A percentile compares a stretch with the other conserved stretches of the same genome.
phyloP scores from a whole-genome alignment of 35 echinoderm and acorn worm genomes.

The Strongylocentrotus purpuratus region DNA sequence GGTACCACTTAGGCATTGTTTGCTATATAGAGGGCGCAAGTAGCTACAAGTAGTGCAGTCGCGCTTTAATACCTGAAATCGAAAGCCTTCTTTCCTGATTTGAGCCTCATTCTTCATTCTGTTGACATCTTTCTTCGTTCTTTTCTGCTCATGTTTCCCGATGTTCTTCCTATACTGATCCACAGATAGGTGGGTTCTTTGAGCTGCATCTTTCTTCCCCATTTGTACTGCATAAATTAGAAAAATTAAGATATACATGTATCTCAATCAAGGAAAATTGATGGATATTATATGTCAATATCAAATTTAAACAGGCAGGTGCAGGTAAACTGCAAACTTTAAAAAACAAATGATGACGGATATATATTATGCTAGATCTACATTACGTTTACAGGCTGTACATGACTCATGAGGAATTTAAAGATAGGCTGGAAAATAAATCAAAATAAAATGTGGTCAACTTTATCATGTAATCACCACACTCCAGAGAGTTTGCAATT shows the following conservation, averaged over 20 bases:
- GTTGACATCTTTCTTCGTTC: slow-evolving; percentile 80
- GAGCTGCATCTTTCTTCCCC: slow-evolving; percentile 84
- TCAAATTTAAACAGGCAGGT: too few relatives aligned
- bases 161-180: slow-evolving; percentile 90
- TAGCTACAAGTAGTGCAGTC: too few relatives aligned
- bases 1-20: too few relatives aligned
- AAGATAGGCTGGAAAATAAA: neutral
- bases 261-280: neutral
- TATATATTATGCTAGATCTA: too few relatives aligned
- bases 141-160: slow-evolving; percentile 77
- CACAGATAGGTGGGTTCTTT: slow-evolving; percentile 63
- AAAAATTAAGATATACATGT: neutral
- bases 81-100: slow-evolving; percentile 50
- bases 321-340: too few relatives aligned
- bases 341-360: too few relatives aligned
- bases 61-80: slow-evolving; percentile 57
- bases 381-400: too few relatives aligned
- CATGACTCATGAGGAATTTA: too few relatives aligned
- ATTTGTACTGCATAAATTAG: slow-evolving; percentile 26
- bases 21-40: too few relatives aligned
- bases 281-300: too few relatives aligned
- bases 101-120: slow-evolving; percentile 72
- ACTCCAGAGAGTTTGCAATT: neutral
- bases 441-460: neutral
- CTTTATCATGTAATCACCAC: neutral